These are phyloP conservation scores for Bombus waltoni DNA, from an alignment of 1,140 invertebrate genomes.

Conservation along the genomic window DNA sequence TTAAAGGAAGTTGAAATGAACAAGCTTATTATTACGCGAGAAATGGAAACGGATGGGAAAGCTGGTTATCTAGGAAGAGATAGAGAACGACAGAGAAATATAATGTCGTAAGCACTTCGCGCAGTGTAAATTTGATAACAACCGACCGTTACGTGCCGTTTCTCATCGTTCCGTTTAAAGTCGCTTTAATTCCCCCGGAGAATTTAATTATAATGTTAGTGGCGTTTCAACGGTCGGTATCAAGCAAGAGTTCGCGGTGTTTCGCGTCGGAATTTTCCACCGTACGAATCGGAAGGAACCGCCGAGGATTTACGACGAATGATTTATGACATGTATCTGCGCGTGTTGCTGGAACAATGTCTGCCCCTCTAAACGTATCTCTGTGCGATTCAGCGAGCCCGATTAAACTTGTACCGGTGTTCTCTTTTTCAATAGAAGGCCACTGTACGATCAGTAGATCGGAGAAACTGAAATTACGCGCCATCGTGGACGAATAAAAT, in stretches of 20 bases:
- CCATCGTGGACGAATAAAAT: neutral
- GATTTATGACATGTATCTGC: constrained; percentile 24
- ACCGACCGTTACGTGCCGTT: neutral
- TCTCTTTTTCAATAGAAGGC: neutral
- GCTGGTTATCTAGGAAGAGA: neutral
- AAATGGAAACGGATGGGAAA: neutral
- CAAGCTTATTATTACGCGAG: neutral
- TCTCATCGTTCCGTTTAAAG: constrained; percentile 27
- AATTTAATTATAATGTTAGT: constrained; percentile 44
- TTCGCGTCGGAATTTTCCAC: constrained; percentile 5
- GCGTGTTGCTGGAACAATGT: neutral
- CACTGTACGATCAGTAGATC: neutral
- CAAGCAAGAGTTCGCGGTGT: neutral
- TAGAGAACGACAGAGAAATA: neutral
- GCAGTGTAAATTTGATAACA: constrained; percentile 42
- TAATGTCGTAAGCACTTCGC: constrained; percentile 21
- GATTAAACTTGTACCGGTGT: neutral
- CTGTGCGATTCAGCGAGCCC: neutral
- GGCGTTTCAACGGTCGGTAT: constrained; percentile 11
- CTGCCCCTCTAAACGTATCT: neutral
- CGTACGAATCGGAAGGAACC: constrained; percentile 13
- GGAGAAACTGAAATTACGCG: neutral
- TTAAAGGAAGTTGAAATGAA: constrained; percentile 16
- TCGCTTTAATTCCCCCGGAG: constrained; percentile 2
- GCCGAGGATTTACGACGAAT: constrained; percentile 6